Evolutionary conservation across 2,797 vertebrate genomes (phyloP), one percentile per base, ranked within the genome.

Genomic region (Cygnus olor): DNA sequence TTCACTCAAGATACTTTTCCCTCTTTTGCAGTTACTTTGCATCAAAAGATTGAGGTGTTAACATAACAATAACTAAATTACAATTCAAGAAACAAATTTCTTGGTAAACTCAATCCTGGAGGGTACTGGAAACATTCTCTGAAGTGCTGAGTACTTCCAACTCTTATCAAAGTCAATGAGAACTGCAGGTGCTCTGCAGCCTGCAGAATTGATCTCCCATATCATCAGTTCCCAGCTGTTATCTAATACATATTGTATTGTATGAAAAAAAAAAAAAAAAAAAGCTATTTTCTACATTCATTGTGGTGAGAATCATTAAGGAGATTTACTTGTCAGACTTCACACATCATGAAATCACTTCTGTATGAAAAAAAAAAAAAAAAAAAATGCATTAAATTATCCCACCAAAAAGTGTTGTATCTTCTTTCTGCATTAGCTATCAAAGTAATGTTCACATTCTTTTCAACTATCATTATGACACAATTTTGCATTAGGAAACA

Each of bases 291-390:
- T 92, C 91, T 89, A 2, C 93, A 83, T 81, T 95, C 91, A 94
- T 85, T 94, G 76, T 94, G 69, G 68, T 90, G 47, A 93, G 76
- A 94, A 78, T 82, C 79, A 96, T 96, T 95, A 95, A 71, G 82
- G 70, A 96, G 42, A 96, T 95, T 96, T 94, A 95, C 83, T 80
- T 96, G 91, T 96, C 92, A 96, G 86, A 70, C 72, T 88, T 94
- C 78, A 90, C 65, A 88, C 47, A 91, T 79, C 61, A 65, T 87
- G 91, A 80, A 89, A 93, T 90, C 70, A 85, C 77, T 85, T 89
- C 53, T 85, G 11, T 45, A 61, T 74, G 25, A 3, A 40, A 64
- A 63, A 77, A 70, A 42, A 28, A 24, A 70, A 10, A 72, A 5
- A 93, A n/a, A n/a, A n/a, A n/a, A n/a, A 40, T n/a, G 76, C 42